Evolutionary conservation across 2,888 invertebrate genomes (phyloP).

Genomic region (Hypena proboscidalis): DNA sequence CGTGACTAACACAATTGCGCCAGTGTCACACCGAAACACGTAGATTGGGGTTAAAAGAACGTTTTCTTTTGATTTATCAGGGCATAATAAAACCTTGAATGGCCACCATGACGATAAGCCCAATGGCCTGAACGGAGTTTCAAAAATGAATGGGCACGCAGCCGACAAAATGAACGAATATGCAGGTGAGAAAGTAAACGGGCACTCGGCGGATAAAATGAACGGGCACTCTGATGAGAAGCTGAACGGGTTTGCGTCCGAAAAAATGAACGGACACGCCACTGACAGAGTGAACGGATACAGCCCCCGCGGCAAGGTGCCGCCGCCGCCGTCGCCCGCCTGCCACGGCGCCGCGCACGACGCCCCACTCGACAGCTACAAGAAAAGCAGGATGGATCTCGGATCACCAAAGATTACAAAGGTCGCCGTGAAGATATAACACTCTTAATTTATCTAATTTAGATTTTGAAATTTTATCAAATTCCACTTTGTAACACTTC

Average conservation of each 20-base stretch:
- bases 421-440: conserved; percentile 77
- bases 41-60: conserved; percentile 59
- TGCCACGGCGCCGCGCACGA: conserved; percentile 47
- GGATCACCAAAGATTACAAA: conserved; percentile 81
- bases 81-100: conserved; percentile 62
- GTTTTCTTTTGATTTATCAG: conserved; percentile 75
- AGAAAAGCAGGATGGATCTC: conserved; percentile 66
- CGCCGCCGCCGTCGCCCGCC: conserved; percentile 40
- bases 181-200: conserved; percentile 38
- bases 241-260: conserved; percentile 6
- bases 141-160: conserved; percentile 16
- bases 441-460: conserved; percentile 50
- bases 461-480: conserved; percentile 65
- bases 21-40: conserved; percentile 57
- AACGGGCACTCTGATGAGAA: conserved; percentile 29
- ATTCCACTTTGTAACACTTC: conserved; percentile 72
- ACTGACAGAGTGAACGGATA: conserved; percentile 52
- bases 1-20: conserved; percentile 73
- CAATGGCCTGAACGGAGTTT: conserved; percentile 45
- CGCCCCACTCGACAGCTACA: conserved; percentile 50
- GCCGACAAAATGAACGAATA: conserved; percentile 34
- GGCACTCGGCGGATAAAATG: conserved; percentile 43
- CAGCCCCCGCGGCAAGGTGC: conserved; percentile 45
- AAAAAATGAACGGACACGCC: conserved; percentile 12
- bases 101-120: conserved; percentile 48